A percentile compares a stretch with the other conserved stretches of the same genome.
phyloP scores from a whole-genome alignment of 2,888 invertebrate species.

The Smittia aterrima region DNA sequence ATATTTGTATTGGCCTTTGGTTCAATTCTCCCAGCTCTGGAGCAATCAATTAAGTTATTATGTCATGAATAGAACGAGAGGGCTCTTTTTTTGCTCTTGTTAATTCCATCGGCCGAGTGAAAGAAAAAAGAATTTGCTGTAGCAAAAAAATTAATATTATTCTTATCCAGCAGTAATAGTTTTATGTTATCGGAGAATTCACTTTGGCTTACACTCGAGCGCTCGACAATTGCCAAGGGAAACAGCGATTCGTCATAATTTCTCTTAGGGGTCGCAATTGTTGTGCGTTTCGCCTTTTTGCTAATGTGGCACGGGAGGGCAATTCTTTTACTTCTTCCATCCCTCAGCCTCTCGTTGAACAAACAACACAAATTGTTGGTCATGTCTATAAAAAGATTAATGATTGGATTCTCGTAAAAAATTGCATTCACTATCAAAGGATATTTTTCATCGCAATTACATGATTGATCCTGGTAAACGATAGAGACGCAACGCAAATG shows the following conservation, averaged over 20 bases:
- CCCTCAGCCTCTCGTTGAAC: neutral
- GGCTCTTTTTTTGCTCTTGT: neutral
- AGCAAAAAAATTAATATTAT: neutral
- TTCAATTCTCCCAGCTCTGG: neutral
- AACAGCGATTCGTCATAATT: neutral
- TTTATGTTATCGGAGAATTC: neutral
- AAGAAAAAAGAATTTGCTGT: neutral
- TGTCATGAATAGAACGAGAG: constrained; percentile 12
- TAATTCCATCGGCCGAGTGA: neutral
- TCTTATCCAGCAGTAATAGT: neutral
- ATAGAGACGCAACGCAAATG: constrained; percentile 2
- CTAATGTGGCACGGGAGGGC: constrained; percentile 16
- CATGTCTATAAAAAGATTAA: constrained; percentile 19
- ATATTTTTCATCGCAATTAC: constrained; percentile 20
- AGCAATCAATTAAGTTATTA: constrained; percentile 25
- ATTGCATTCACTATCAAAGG: neutral
- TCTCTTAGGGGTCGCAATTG: neutral
- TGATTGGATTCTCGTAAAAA: neutral
- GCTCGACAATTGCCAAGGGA: constrained; percentile 1
- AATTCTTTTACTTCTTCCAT: neutral
- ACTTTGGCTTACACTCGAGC: neutral
- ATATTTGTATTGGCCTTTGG: neutral
- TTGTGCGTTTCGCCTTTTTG: neutral
- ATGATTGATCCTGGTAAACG: constrained; percentile 14
- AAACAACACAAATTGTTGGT: constrained; percentile 11